phyloP scores from a whole-genome alignment of 1,140 invertebrate genomes.

The Ridgeia piscesae region DNA sequence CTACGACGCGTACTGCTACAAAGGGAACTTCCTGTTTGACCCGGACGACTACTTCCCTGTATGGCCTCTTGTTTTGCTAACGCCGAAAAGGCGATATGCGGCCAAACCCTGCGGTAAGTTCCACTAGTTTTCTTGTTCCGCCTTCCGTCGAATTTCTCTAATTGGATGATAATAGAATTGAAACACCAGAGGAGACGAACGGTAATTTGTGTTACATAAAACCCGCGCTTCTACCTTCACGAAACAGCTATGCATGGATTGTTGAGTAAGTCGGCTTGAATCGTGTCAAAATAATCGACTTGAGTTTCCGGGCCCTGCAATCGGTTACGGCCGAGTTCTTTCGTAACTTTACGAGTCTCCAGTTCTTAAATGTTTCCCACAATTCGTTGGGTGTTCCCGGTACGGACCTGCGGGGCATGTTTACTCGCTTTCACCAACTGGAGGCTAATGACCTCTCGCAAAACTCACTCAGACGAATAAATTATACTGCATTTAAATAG shows the following conservation, averaged over 20 bases:
- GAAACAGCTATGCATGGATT: background rate
- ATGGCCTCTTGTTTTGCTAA: background rate
- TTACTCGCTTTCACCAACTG: background rate
- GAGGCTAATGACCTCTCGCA: background rate
- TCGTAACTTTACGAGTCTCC: background rate
- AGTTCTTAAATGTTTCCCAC: background rate
- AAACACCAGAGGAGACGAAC: background rate
- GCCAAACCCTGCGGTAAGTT: background rate
- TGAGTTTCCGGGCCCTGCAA: background rate
- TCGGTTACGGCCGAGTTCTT: background rate
- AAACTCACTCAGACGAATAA: background rate
- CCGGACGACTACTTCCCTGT: background rate
- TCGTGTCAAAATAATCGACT: background rate
- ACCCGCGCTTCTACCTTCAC: background rate
- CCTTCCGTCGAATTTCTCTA: background rate
- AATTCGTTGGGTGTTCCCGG: background rate
- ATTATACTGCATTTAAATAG: background rate
- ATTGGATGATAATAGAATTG: background rate
- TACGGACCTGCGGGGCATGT: background rate
- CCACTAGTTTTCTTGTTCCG: background rate
- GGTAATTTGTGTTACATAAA: background rate
- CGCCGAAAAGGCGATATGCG: background rate
- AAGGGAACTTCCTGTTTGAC: background rate
- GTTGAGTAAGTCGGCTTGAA: background rate
- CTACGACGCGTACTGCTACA: background rate